Evolutionary conservation across 2,113 vertebrate species (phyloP).

Genomic region (Petrocephalus zakoni): DNA sequence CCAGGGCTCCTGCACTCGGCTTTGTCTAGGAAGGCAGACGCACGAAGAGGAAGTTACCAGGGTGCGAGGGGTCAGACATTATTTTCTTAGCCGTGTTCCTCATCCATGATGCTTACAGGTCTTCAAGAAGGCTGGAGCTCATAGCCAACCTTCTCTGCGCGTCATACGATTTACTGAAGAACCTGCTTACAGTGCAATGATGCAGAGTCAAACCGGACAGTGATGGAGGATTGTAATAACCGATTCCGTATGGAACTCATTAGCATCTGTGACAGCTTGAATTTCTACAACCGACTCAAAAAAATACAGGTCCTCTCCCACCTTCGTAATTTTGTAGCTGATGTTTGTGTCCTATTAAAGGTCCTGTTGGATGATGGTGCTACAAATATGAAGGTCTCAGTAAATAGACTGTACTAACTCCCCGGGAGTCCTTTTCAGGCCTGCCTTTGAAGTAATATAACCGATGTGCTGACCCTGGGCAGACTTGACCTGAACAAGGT

Average conservation of each 20-base stretch:
- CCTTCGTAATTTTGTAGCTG: not conserved
- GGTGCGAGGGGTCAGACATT: not conserved
- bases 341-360: not conserved
- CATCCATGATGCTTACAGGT: not conserved
- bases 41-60: not conserved
- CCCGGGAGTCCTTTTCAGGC: not conserved
- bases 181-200: not conserved
- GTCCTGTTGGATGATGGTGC: not conserved
- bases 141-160: not conserved
- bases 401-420: not conserved
- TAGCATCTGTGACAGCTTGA: not conserved
- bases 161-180: not conserved
- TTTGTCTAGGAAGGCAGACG: too few relatives aligned
- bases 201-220: not conserved
- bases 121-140: not conserved
- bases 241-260: not conserved
- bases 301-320: not conserved
- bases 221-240: not conserved
- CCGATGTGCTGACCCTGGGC: not conserved
- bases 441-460: not conserved
- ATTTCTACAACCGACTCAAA: not conserved
- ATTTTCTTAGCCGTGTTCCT: not conserved
- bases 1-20: too few relatives aligned
- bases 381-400: not conserved
- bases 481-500: not conserved